Evolutionary conservation across 2,797 vertebrate species (phyloP), one percentile per base, ranked within the genome.

Genomic region (Typhlichthys subterraneus): DNA sequence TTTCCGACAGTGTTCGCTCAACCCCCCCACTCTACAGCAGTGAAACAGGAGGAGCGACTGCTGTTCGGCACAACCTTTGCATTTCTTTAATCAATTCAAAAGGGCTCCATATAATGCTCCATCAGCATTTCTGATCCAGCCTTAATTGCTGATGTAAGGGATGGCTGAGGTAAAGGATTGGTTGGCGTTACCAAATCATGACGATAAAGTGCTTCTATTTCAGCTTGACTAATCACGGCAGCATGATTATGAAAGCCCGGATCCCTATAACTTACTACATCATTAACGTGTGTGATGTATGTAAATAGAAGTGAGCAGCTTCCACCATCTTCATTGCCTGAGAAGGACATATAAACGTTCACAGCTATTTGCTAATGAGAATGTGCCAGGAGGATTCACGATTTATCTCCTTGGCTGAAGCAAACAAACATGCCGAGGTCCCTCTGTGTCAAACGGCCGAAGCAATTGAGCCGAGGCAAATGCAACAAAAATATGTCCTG

Each of bases 1-100:
- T 91, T 91, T 91, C 75, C 81, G 82, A 67, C 76, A 58, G 67
- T 63, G 82, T 72, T 79, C 74, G 84, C 76, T 75, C 79, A 73
- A 82, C 62, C 73, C 72, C 67, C 67, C 63, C 23, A 67, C 48
- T 65, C 63, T 8, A 5, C 31, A 12, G 53, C 29, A 31, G 50
- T 14, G 62, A 77, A 73, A 59, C 67, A 80, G 81, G 69, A 2
- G 56, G 68, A 45, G 71, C 31, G 11, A 64, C 68, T 72, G 62
- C 79, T 77, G 14, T 72, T 59, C 63, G 53, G 47, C 59, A 17
- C 0, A 9, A 69, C 71, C 46, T 67, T 82, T 71, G 61, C 65
- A 74, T 72, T 68, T 73, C 76, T 80, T 56, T 67, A 61, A 71
- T 83, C 63, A 62, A 55, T 52, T 80, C 70, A 63, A 53, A 68